Evolutionary conservation across 2,888 invertebrate genomes (phyloP).

Genomic region (Cinara cedri): DNA sequence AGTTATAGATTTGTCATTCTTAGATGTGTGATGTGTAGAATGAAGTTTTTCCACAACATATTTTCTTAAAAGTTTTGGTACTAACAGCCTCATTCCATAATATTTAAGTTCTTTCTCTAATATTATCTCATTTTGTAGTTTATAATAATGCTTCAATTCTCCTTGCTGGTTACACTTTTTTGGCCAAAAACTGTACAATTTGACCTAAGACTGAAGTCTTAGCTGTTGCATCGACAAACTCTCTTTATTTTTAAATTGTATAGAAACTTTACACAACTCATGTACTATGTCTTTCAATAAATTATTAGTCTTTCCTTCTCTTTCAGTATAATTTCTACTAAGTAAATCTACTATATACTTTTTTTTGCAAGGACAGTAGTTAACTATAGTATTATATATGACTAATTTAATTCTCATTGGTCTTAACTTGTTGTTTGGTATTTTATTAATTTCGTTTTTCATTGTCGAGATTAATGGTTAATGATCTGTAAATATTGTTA

Average conservation of each 20-base stretch:
- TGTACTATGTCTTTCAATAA: constrained; percentile 18
- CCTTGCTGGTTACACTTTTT: background rate
- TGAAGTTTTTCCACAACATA: constrained; percentile 54
- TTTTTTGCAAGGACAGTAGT: constrained; percentile 31
- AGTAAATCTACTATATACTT: constrained; percentile 37
- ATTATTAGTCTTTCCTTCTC: too few species aligned
- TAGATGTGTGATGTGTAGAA: constrained; percentile 57
- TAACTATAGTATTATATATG: constrained; percentile 13
- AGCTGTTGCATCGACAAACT: background rate
- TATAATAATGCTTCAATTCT: constrained; percentile 28
- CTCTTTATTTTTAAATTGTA: constrained; percentile 14
- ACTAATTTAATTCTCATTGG: constrained; percentile 50
- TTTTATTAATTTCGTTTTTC: constrained; percentile 51
- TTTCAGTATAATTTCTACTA: constrained; percentile 23
- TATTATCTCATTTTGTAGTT: constrained; percentile 7
- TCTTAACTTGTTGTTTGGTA: background rate
- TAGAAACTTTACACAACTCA: constrained; percentile 32
- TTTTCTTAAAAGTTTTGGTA: constrained; percentile 49
- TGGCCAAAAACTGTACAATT: constrained; percentile 27
- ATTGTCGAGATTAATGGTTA: constrained; percentile 52
- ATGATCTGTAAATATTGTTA: constrained; percentile 57
- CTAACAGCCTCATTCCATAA: constrained; percentile 36
- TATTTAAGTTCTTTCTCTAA: constrained; percentile 21
- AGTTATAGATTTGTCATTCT: constrained; percentile 57
- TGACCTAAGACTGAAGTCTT: background rate